Evolutionary conservation across 2,113 vertebrate genomes (phyloP).

Genomic region (Oryctolagus cuniculus): DNA sequence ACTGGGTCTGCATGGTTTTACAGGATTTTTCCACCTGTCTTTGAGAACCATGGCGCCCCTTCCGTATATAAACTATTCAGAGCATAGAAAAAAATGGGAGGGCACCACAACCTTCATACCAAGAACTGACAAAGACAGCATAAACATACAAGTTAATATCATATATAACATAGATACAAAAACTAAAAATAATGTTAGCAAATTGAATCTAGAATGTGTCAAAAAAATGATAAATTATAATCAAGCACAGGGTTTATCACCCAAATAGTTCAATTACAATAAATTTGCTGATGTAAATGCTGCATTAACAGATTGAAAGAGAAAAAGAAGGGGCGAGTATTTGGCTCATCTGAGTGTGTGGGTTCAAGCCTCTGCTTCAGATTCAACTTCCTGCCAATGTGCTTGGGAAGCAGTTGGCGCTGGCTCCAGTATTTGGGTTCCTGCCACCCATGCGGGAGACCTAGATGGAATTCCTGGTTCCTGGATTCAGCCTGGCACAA

Average conservation of each 20-base stretch:
- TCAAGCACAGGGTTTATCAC: not conserved
- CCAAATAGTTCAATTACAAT: not conserved
- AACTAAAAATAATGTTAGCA: conserved; percentile 19
- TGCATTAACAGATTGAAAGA: conserved; percentile 12
- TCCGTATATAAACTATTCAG: not conserved
- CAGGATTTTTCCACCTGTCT: not conserved
- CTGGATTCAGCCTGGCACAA: too few species aligned
- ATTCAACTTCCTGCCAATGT: too few species aligned
- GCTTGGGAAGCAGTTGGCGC: too few species aligned
- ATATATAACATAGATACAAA: not conserved
- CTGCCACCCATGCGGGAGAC: too few species aligned
- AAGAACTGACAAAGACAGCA: not conserved
- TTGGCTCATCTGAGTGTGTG: too few species aligned
- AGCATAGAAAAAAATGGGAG: not conserved
- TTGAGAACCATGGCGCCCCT: not conserved
- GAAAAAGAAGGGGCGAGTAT: not conserved
- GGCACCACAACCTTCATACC: not conserved
- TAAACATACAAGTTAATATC: not conserved
- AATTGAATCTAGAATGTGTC: conserved; percentile 6
- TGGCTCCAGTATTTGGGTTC: too few species aligned
- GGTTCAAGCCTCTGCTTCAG: too few species aligned
- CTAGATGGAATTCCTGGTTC: too few species aligned
- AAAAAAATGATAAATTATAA: not conserved
- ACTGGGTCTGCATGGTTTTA: not conserved
- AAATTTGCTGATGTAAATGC: not conserved